Conservation (phyloP, 2,797 vertebrate genomes). For the Borostomias antarcticus region DNA sequence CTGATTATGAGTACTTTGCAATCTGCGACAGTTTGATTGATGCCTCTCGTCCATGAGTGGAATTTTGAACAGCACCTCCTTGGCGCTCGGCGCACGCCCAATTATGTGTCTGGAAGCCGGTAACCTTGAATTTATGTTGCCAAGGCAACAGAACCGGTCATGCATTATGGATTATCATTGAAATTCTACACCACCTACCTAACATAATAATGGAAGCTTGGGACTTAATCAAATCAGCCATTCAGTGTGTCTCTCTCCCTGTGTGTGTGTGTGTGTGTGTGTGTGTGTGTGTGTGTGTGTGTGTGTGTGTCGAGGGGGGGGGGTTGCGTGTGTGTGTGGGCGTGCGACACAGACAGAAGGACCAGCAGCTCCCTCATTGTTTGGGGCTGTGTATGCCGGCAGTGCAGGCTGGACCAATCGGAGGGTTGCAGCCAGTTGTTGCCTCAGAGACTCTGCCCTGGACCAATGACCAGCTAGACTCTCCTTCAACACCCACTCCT, state of each 20-base stretch:
- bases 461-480: conserved; percentile 73
- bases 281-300: not conserved
- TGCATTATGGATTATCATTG: conserved; percentile 98
- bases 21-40: conserved; percentile 87
- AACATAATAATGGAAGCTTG: conserved; percentile 86
- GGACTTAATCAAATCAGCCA: conserved; percentile 94
- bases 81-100: conserved; percentile 81
- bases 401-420: conserved; percentile 70
- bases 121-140: conserved; percentile 97
- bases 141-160: conserved; percentile 88
- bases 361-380: conserved; percentile 78
- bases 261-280: not conserved
- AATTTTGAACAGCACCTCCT: conserved; percentile 86
- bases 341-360: conserved; percentile 79
- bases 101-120: conserved; percentile 86
- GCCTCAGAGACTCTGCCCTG: conserved; percentile 80
- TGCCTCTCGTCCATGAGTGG: conserved; percentile 85
- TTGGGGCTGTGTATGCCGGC: conserved; percentile 62
- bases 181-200: conserved; percentile 93
- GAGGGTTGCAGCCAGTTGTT: conserved; percentile 74
- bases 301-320: no score
- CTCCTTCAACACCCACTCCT: conserved; percentile 75
- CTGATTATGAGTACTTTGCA: conserved; percentile 83
- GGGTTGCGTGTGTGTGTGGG: not conserved
- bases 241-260: conserved; percentile 59